Base-by-base conservation (phyloP, 1,140 invertebrate species). In the Octopus sinensis region DNA sequence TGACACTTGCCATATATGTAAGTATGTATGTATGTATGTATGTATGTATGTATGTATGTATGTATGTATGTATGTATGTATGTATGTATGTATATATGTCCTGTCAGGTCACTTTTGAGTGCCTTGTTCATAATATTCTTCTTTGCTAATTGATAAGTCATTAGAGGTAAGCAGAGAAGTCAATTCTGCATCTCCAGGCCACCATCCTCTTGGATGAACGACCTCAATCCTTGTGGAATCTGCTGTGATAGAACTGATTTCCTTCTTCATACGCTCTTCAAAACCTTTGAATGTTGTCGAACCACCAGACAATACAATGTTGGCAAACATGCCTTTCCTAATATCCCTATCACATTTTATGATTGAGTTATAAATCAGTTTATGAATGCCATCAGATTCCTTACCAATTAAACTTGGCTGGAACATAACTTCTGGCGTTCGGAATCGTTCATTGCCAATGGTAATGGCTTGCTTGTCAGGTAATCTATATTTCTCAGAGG, bases 291-390 rank as follows among this genome's bases (percentile, higher is more conserved):
- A 92, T 92, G 93, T 92, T 73, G 92, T 93, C n/a, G 79, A 80
- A 81, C 92, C 92, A 80, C 92, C 92, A 83, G 84, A 88, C 82
- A 84, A 86, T 17, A 93, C 91, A 79, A 90, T 96, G 93, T 96
- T 97, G 92, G 95, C 94, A 91, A 96, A 96, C 91, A 96, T 91
- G 92, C 96, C 95, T 92, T 92, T 96, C 90, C 95, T 92, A 92
- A 96, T 96, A 87, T 96, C 95, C 82, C 82, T 75, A 68, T 89
- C 89, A 82, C 87, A 90, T 75, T 86, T 86, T 88, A 89, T 87
- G 76, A 98, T 97, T 82, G 95, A 96, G 92, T 97, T 97, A 94
- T 96, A 97, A 78, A 95, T 95, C 85, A 96, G 85, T 76, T 90
- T 88, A 75, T 90, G 89, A 62, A 90, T 85, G 23, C 88, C 89